phyloP scores from a whole-genome alignment of 1,140 invertebrate genomes.

The Dendroctonus valens region DNA sequence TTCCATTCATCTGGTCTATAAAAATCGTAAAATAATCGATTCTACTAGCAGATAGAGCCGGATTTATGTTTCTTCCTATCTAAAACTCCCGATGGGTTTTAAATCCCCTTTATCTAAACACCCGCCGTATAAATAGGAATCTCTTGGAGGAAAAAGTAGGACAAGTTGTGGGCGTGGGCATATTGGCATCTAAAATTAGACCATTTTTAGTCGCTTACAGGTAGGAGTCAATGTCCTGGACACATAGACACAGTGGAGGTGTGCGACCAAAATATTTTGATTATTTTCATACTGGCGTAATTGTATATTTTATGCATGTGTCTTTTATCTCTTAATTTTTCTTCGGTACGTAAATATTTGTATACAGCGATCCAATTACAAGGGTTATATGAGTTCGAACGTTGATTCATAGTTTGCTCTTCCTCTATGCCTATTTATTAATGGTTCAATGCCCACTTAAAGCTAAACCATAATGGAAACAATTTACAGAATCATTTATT shows the following conservation, averaged over 20 bases:
- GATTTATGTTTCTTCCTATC: too few relatives aligned
- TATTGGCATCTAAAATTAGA: slow-evolving; percentile 20
- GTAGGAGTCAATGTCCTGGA: slow-evolving; percentile 21
- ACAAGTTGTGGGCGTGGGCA: slow-evolving; percentile 25
- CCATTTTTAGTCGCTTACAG: slow-evolving; percentile 19
- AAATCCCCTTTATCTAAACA: background rate
- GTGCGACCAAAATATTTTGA: slow-evolving; percentile 13
- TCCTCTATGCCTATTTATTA: too few relatives aligned
- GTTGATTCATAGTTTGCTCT: background rate
- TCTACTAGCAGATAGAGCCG: too few relatives aligned
- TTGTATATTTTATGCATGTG: too few relatives aligned
- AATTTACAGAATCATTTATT: too few relatives aligned
- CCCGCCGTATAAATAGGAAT: slow-evolving; percentile 21
- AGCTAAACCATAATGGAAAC: too few relatives aligned
- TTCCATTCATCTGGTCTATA: too few relatives aligned
- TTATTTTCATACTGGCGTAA: background rate
- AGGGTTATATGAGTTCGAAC: background rate
- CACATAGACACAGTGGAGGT: background rate
- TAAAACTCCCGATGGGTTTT: too few relatives aligned
- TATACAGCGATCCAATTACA: background rate
- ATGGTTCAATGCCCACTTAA: too few relatives aligned
- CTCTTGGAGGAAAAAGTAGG: slow-evolving; percentile 18
- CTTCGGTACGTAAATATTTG: background rate
- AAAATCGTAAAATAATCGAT: too few relatives aligned
- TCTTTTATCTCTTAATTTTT: too few relatives aligned